Conservation (phyloP, 2,888 invertebrate species). For the Heliconius hortense region DNA sequence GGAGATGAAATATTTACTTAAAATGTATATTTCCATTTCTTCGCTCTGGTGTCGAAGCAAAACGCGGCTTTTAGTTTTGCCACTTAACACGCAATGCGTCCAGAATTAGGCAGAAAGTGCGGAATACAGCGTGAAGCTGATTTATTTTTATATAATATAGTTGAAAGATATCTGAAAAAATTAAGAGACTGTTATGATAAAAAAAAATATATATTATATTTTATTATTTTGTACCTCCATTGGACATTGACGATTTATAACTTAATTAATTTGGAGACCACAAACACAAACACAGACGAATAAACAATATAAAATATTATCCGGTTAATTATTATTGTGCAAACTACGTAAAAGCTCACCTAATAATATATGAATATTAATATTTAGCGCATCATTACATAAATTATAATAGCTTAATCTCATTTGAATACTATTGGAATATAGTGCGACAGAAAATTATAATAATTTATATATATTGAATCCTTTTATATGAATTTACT, state of each 20-base stretch:
- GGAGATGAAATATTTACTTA: too few species aligned
- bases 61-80: too few species aligned
- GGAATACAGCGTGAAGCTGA: too few species aligned
- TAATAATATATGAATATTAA: constrained; percentile 37
- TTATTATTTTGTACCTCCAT: background rate
- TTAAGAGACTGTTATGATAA: too few species aligned
- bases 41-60: too few species aligned
- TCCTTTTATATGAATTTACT: constrained; percentile 3
- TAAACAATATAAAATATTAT: constrained; percentile 34
- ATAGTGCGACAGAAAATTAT: constrained; percentile 21
- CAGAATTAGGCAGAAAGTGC: too few species aligned
- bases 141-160: too few species aligned
- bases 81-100: too few species aligned
- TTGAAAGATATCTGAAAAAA: too few species aligned
- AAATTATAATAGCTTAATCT: constrained; percentile 39
- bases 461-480: constrained; percentile 16
- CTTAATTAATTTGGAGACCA: constrained; percentile 7
- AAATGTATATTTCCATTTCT: too few species aligned
- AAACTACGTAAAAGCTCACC: constrained; percentile 34
- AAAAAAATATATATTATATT: background rate
- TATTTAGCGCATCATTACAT: constrained; percentile 35
- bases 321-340: constrained; percentile 33
- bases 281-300: constrained; percentile 25
- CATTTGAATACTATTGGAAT: constrained; percentile 31
- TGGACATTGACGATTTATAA: background rate